Base-by-base conservation (phyloP, 2,113 vertebrate species). In the Cottus gobio region DNA sequence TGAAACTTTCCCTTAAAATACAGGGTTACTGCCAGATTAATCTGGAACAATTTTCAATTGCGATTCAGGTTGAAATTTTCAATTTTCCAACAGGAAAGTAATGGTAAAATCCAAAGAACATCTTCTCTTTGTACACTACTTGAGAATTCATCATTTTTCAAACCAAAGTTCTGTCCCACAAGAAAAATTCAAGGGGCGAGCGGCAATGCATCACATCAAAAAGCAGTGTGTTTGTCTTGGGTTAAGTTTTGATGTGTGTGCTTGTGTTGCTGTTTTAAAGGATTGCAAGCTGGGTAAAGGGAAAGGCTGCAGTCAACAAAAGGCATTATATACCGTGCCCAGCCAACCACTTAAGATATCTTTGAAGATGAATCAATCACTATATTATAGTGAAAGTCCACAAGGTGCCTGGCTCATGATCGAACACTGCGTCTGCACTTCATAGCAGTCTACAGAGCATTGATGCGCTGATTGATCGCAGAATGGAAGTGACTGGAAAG, bases 391-490 rank as follows among this genome's bases (percentile, higher is more conserved):
- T 89, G 93, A 95, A 93, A 96, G 95, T 94, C 94, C 89, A 93
- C 89, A 93, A 94, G 92, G 92, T 96, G 94, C 90, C 92, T 92
- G 91, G 93, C 62, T 90, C 91, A 94, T 95, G 93, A 93, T 83
- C 92, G 95, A 95, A 96, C 95, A 94, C 95, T 93, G 96, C 93
- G 95, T 96, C 93, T 96, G 95, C 94, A 96, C 94, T 95, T 95
- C 95, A 96, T 95, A 96, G 94, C 82, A 83, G 95, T 95, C 95
- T 95, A 91, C 92, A 82, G 94, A 94, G 94, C 94, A 95, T 94
- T 97, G 96, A 96, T 96, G 95, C 93, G 86, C 93, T 95, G 96
- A 97, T 96, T 97, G 97, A 97, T 97, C 94, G 91, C 91, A 93
- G 95, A 95, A 96, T 96, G 96, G 93, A 94, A 95, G 96, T 95